Evolutionary conservation across 2,888 invertebrate genomes (phyloP).

Genomic region (Gisinianus flammeolus): DNA sequence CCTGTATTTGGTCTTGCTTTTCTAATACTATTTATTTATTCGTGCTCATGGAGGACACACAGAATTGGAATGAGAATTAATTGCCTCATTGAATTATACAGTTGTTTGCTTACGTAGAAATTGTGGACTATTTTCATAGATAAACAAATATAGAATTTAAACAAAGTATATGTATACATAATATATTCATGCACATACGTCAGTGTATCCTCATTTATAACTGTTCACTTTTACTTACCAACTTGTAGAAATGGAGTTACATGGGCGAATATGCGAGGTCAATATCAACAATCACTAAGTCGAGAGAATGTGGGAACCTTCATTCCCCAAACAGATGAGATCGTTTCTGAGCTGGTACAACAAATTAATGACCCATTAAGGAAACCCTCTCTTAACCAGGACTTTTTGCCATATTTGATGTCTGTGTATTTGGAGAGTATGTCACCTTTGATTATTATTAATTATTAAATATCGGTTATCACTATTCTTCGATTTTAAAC

Average conservation of each 20-base stretch:
- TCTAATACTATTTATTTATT: too few relatives aligned
- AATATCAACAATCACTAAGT: constrained; percentile 80
- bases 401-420: constrained; percentile 74
- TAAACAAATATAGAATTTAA: neutral
- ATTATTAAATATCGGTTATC: neutral
- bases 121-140: too few relatives aligned
- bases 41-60: neutral
- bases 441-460: constrained; percentile 55
- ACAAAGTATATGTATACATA: neutral
- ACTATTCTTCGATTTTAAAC: neutral
- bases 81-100: constrained; percentile 4
- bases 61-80: constrained; percentile 5
- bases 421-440: constrained; percentile 81
- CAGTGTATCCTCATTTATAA: too few relatives aligned
- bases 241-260: constrained; percentile 75
- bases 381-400: constrained; percentile 61
- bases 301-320: constrained; percentile 74
- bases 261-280: constrained; percentile 80
- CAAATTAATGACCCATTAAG: constrained; percentile 58
- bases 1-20: too few relatives aligned
- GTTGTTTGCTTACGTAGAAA: neutral
- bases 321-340: constrained; percentile 69
- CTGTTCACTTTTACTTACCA: too few relatives aligned
- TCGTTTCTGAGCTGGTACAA: constrained; percentile 72
- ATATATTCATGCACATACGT: too few relatives aligned